These are phyloP conservation scores for Mormyrops attenuatus DNA, from an alignment of 2,797 vertebrate genomes.

Conservation along the genomic window DNA sequence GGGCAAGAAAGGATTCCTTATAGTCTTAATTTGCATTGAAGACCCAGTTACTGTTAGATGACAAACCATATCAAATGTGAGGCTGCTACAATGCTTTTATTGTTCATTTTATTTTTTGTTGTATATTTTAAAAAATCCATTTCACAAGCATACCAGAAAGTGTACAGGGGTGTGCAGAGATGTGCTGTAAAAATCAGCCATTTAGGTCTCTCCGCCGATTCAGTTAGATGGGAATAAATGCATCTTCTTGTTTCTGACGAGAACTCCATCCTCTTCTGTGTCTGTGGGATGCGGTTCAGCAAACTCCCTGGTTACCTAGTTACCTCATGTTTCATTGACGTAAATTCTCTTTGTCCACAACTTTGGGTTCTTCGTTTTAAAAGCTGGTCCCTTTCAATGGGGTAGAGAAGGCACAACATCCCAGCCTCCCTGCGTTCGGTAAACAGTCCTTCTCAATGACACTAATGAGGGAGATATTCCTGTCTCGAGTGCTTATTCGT, in stretches of 20 bases:
- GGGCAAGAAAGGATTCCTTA: not conserved
- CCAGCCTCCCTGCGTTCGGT: not conserved
- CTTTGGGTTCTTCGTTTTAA: slow-evolving; percentile 26
- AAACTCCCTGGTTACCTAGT: slow-evolving; percentile 57
- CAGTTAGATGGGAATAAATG: not conserved
- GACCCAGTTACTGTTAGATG: not conserved
- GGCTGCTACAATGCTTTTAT: not conserved
- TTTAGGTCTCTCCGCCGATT: not conserved
- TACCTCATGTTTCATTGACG: slow-evolving; percentile 62
- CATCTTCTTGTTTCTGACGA: not conserved
- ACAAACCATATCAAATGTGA: not conserved
- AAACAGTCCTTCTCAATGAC: slow-evolving; percentile 11
- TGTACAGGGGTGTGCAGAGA: not conserved
- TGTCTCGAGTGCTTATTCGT: slow-evolving; percentile 26
- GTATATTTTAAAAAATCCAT: not conserved
- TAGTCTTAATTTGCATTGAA: not conserved
- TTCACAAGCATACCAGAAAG: not conserved
- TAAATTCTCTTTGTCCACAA: slow-evolving; percentile 45
- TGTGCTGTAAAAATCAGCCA: not conserved
- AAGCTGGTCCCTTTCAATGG: not conserved
- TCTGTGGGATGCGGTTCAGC: slow-evolving; percentile 27
- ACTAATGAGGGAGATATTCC: slow-evolving; percentile 16
- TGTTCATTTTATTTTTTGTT: not conserved
- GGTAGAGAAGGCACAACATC: not conserved
- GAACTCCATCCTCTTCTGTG: not conserved